Base-by-base conservation (phyloP, 1,140 invertebrate genomes). In the Vollenhovia emeryi region DNA sequence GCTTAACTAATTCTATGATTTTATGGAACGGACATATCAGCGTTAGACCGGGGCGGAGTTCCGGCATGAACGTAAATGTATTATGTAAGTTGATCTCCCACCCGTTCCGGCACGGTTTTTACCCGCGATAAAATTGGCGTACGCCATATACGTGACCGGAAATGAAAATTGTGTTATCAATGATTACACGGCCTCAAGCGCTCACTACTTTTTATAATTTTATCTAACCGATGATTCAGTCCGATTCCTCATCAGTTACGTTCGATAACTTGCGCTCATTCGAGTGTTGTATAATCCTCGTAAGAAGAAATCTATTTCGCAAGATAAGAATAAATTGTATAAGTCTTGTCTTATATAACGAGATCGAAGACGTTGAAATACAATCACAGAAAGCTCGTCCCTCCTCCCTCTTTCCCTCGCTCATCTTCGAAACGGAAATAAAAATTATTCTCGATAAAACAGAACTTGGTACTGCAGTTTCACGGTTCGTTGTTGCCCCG, bases 71-170 rank as follows among this genome's bases (percentile, higher is more conserved):
- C 21, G 21, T 55, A 84, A 50, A 55, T 76, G 48, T 57, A n/a
- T 43, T 74, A 82, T 73, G 52, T 60, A 74, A 83, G n/a, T 45
- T 40, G 15, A 74, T 64, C 36, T 50, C 30, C 30, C 52, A 62
- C 8, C 43, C 2, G 4, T 69, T 59, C 13, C 11, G 7, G 11
- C 30, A 75, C 36, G 40, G 69, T 82, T 80, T 59, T 68, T 64
- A 36, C 11, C 24, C 24, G 59, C 60, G 27, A 84, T 24, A n/a
- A 84, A 74, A 55, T 48, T 24, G 45, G 13, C n/a, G 21, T 24
- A 57, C 33, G 15, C 1, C 9, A 59, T 33, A 21, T 18, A 71
- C 9, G n/a, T 33, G 27, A 52, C 21, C 11, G 30, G 21, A 78
- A 80, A 55, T 7, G 6, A 43, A 80, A 55, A 80, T 57, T 18